Evolutionary conservation across 64 coral and sea anemone species (phyloP).

Genomic region (Stylophora pistillata): DNA sequence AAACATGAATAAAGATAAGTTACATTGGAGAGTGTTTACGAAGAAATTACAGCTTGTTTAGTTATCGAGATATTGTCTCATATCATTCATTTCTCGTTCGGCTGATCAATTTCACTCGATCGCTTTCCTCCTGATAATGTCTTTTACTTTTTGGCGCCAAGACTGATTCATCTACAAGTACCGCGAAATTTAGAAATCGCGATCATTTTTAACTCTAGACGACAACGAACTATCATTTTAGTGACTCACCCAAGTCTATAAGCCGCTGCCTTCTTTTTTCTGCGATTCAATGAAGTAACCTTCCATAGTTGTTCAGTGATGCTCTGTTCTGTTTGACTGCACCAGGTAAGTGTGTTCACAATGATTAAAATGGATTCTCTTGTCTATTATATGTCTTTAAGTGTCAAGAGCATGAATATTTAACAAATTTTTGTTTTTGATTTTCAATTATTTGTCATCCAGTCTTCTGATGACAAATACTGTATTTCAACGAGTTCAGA

Average conservation of each 20-base stretch:
- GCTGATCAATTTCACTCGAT: not conserved
- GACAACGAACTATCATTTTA: not conserved
- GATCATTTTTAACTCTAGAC: not conserved
- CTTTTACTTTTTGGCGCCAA: not conserved
- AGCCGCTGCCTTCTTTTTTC: not conserved
- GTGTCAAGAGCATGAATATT: conserved; percentile 47
- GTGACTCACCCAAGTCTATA: not conserved
- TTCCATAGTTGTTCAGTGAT: not conserved
- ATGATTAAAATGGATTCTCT: conserved; percentile 34
- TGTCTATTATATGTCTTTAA: not conserved
- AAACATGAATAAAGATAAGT: not conserved
- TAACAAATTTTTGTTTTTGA: not conserved
- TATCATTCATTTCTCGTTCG: not conserved
- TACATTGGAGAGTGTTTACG: not conserved
- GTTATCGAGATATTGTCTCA: not conserved
- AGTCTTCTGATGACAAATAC: not conserved
- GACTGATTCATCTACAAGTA: too few species aligned
- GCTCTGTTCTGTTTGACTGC: not conserved
- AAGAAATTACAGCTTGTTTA: not conserved
- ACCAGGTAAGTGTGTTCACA: not conserved
- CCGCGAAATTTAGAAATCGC: not conserved
- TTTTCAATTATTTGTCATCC: not conserved
- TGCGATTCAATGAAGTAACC: not conserved
- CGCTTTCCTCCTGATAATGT: not conserved
- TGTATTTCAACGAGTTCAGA: not conserved